Evolutionary conservation across 2,797 vertebrate species (phyloP), one percentile per base, ranked within the genome.

Genomic region (Hafferia zeledoni): DNA sequence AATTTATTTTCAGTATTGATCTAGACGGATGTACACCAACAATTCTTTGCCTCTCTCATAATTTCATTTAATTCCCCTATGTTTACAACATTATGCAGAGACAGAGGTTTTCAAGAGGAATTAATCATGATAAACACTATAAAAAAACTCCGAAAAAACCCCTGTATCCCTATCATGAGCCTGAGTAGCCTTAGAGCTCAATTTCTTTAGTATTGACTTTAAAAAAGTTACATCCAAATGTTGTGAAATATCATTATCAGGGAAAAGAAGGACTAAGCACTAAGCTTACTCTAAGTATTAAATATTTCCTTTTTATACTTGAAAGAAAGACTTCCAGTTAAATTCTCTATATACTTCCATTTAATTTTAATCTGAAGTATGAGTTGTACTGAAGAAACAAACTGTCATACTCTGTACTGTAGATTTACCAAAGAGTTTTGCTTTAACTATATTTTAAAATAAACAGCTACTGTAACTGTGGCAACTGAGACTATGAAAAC

Each of bases 121-220:
- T 90, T 77, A 77, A 87, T 50, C 3, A 35, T 23, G 37, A 61
- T 19, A 83, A 91, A 83, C 4, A 68, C 50, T 47, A n/a, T 10
- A 8, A 80, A 94, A 72, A 84, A 72, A 84, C 44, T 83, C 81
- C 41, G 13, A 61, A 88, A 90, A 55, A 68, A 52, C 68, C n/a
- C n/a, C 10, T 35, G 16, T 43, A 81, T 64, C 31, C 92, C 43
- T 68, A 37, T 55, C 10, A 39, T 65, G 47, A 87, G 28, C 64
- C 69, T 94, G 63, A 85, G 67, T 24, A 55, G 81, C 60, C 43
- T 71, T 70, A 52, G 35, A 90, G 15, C 16, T 91, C 43, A 55
- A 37, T 52, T 89, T 86, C 93, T 87, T 90, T 87, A 89, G 55
- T 91, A 78, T 44, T 83, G 68, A 92, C 86, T 95, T 94, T 16